A percentile compares a stretch with the other conserved stretches of the same genome.
phyloP scores from a whole-genome alignment of 1,140 invertebrate species.

The Pseudomyrmex concolor region DNA sequence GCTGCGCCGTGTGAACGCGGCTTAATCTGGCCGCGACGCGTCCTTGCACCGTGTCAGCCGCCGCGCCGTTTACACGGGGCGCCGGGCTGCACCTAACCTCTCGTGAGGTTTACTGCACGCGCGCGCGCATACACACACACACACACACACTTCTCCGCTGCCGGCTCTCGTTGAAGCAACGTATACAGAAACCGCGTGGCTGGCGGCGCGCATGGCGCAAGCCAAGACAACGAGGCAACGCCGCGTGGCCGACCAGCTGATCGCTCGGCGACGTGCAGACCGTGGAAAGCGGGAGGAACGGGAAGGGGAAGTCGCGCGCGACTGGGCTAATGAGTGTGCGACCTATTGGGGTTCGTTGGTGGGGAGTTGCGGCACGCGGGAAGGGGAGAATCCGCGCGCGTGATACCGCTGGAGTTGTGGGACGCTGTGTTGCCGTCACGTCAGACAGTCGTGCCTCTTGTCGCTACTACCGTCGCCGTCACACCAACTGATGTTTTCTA shows the following conservation, averaged over 20 bases:
- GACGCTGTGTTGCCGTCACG: constrained; percentile 76
- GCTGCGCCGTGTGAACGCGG: constrained; percentile 42
- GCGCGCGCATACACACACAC: constrained; percentile 6
- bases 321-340: constrained; percentile 84
- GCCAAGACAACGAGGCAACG: constrained; percentile 73
- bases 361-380: constrained; percentile 32
- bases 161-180: constrained; percentile 55
- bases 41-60: constrained; percentile 73
- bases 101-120: constrained; percentile 43
- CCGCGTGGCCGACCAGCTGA: constrained; percentile 80
- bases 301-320: constrained; percentile 71
- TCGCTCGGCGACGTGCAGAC: constrained; percentile 75
- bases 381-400: constrained; percentile 54
- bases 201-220: constrained; percentile 62
- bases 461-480: constrained; percentile 61
- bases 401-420: constrained; percentile 40
- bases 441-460: constrained; percentile 73
- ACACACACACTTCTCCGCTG: constrained; percentile 19
- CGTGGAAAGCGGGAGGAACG: constrained; percentile 71
- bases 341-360: constrained; percentile 80
- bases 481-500: constrained; percentile 80
- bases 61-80: constrained; percentile 71
- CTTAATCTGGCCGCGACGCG: constrained; percentile 58
- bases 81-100: constrained; percentile 73
- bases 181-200: constrained; percentile 82